Percentiles rank a stretch among this genome's conserved stretches.
Evolutionary conservation across 2,888 invertebrate species (phyloP).

Genomic region (Matsumyia berberina): DNA sequence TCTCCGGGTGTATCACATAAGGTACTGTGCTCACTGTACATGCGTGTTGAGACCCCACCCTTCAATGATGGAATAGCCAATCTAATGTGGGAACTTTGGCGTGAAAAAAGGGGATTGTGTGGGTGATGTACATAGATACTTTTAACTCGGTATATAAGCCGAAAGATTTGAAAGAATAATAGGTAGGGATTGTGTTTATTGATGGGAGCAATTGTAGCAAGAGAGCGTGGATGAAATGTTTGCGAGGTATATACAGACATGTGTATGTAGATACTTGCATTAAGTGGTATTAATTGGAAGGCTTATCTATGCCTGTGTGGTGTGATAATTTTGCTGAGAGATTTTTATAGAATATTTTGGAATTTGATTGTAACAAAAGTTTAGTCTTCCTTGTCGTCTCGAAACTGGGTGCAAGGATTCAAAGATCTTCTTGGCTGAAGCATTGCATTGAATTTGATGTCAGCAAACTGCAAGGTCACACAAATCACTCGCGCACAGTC

Average conservation of each 20-base stretch:
- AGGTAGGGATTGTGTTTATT: background rate
- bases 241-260: background rate
- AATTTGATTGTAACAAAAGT: too few species aligned
- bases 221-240: background rate
- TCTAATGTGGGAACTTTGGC: slow-evolving; percentile 69
- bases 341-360: too few species aligned
- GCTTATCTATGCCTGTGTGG: background rate
- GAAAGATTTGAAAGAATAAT: slow-evolving; percentile 11
- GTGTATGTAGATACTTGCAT: background rate
- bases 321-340: background rate
- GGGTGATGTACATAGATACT: slow-evolving; percentile 59
- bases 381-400: too few species aligned
- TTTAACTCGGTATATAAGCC: slow-evolving; percentile 63
- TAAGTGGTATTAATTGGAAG: slow-evolving; percentile 5
- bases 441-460: too few species aligned
- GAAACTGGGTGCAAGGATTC: too few species aligned
- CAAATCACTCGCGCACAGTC: too few species aligned
- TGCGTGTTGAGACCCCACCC: slow-evolving; percentile 74
- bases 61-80: slow-evolving; percentile 67
- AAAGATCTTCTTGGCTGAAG: too few species aligned
- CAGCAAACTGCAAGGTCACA: too few species aligned
- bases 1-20: slow-evolving; percentile 39
- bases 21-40: slow-evolving; percentile 57
- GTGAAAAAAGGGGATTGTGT: slow-evolving; percentile 67
- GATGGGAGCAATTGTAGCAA: background rate